A percentile compares a stretch with the other conserved stretches of the same genome.
Conservation (phyloP, 2,113 vertebrate genomes). For the Sturnus vulgaris region DNA sequence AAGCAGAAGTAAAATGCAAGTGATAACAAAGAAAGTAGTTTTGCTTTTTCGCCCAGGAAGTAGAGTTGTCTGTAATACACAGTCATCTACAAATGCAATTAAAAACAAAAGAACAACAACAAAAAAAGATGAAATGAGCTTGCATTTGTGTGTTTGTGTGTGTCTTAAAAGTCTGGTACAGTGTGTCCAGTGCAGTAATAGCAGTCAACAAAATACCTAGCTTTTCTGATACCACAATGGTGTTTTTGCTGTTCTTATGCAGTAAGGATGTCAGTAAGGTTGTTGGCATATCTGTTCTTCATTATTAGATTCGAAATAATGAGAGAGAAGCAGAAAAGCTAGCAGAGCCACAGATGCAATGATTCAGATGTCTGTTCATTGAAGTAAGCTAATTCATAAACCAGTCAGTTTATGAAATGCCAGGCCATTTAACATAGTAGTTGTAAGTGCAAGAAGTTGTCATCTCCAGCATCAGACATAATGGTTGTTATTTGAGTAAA, state of each 20-base stretch:
- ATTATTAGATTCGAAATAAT: not conserved
- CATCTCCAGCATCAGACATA: rapidly evolving
- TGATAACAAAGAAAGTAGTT: conserved; percentile 55
- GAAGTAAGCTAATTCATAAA: not conserved
- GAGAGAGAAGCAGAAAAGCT: not conserved
- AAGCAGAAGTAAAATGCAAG: conserved; percentile 72
- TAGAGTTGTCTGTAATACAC: conserved; percentile 66
- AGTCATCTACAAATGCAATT: conserved; percentile 74
- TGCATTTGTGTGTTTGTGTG: not conserved
- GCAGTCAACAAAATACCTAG: not conserved
- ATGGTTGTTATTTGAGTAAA: not conserved
- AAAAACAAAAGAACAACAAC: not conserved
- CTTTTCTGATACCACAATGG: not conserved
- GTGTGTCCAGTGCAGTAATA: rapidly evolving
- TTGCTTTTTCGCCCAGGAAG: not conserved
- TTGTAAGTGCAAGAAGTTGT: not conserved
- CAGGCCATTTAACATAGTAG: not conserved
- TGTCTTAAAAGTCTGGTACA: not conserved
- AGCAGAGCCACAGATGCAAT: rapidly evolving
- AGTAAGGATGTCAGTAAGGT: not conserved
- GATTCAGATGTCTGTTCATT: not conserved
- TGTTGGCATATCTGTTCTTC: not conserved
- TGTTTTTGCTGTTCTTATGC: not conserved
- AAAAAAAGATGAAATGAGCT: not conserved
- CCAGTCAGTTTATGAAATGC: not conserved